These are phyloP conservation scores for Phymorhynchus buccinoides DNA, from an alignment of 1,140 invertebrate genomes.

Conservation along the genomic window DNA sequence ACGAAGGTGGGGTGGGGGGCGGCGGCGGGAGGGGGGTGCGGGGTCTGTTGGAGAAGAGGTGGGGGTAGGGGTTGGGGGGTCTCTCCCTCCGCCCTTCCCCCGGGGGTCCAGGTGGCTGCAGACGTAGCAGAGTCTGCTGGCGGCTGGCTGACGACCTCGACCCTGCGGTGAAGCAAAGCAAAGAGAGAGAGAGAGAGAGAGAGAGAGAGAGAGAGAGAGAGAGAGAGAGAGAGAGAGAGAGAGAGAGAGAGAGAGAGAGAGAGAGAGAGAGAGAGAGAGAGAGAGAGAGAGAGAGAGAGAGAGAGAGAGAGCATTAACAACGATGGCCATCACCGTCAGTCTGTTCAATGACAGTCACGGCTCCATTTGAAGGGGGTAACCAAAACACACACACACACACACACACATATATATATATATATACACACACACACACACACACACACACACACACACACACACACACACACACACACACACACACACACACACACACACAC, in stretches of 20 bases:
- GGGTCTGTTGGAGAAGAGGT: background rate
- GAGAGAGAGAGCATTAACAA: background rate
- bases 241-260: background rate
- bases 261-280: background rate
- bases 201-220: background rate
- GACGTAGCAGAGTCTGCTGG: background rate
- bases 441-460: too few species aligned
- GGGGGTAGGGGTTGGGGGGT: background rate
- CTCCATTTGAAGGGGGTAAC: too few species aligned
- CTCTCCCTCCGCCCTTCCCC: background rate
- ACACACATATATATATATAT: background rate
- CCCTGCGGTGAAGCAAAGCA: background rate
- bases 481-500: too few species aligned
- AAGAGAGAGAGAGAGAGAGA: background rate
- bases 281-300: background rate
- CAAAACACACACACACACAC: too few species aligned
- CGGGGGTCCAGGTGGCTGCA: background rate
- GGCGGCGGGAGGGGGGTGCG: background rate
- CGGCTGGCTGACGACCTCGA: background rate
- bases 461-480: too few species aligned
- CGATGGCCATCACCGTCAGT: too few species aligned
- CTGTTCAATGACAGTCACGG: too few species aligned
- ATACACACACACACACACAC: background rate
- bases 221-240: background rate
- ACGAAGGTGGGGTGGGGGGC: conserved; percentile 2